phyloP scores from a whole-genome alignment of 92 coral and sea anemone genomes.

The Galaxea fascicularis region DNA sequence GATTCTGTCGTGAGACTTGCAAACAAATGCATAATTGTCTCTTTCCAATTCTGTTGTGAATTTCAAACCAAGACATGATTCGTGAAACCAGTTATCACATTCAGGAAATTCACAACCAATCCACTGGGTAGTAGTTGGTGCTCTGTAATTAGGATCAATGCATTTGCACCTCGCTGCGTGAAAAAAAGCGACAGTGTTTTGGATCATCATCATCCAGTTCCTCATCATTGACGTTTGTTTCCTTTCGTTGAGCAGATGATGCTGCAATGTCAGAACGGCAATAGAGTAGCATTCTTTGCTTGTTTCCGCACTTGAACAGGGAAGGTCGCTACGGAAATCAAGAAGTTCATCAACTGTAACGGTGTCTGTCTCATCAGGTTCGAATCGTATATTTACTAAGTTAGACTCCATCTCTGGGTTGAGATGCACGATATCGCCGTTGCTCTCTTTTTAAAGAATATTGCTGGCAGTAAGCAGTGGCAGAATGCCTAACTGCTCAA shows the following conservation, averaged over 20 bases:
- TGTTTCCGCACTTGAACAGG: conserved; percentile 20
- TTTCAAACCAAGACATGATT: conserved; percentile 30
- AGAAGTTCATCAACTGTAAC: conserved; percentile 11
- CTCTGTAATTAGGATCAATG: conserved; percentile 9
- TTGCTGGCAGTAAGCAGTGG: conserved; percentile 28
- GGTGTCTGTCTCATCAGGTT: conserved; percentile 23
- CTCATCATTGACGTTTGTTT: too few relatives aligned
- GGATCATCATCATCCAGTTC: conserved; percentile 16
- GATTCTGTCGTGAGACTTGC: conserved; percentile 18
- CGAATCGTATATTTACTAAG: conserved; percentile 23
- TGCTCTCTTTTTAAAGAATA: conserved; percentile 29
- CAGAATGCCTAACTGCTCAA: conserved; percentile 17
- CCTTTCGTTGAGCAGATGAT: not conserved
- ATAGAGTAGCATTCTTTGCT: not conserved
- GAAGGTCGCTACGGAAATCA: conserved; percentile 2
- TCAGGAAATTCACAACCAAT: conserved; percentile 42
- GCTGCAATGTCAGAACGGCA: conserved; percentile 20
- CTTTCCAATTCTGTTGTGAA: conserved; percentile 33
- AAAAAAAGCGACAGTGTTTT: not conserved
- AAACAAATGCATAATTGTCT: conserved; percentile 33
- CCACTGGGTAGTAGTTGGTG: conserved; percentile 50
- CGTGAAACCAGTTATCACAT: conserved; percentile 52
- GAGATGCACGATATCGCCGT: conserved; percentile 20
- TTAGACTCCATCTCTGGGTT: conserved; percentile 31
- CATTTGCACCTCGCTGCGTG: conserved; percentile 30